phyloP scores from a whole-genome alignment of 2,888 invertebrate genomes.

The Stenoptilia bipunctidactyla region DNA sequence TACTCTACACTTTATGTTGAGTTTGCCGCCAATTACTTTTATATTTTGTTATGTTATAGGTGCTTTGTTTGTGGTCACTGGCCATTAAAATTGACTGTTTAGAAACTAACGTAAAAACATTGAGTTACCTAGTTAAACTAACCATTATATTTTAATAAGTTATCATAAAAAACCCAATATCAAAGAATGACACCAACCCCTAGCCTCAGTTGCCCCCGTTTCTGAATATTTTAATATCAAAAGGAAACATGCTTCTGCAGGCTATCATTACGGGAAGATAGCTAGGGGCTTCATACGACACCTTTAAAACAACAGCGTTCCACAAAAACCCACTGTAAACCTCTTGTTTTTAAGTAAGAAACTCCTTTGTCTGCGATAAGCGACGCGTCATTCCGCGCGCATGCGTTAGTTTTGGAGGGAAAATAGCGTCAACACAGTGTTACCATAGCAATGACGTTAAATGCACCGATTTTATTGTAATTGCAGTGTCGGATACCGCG shows the following conservation, averaged over 20 bases:
- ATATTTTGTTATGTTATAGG: too few species aligned
- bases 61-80: too few species aligned
- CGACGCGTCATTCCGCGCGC: slow-evolving; percentile 27
- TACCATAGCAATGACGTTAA: slow-evolving; percentile 42
- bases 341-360: too few species aligned
- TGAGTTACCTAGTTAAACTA: too few species aligned
- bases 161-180: too few species aligned
- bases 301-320: slow-evolving; percentile 19
- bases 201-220: too few species aligned
- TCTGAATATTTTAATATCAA: slow-evolving; percentile 34
- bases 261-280: slow-evolving; percentile 40
- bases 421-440: slow-evolving; percentile 45
- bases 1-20: too few species aligned
- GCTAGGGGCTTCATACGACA: slow-evolving; percentile 44
- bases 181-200: too few species aligned
- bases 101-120: too few species aligned
- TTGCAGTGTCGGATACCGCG: slow-evolving; percentile 8
- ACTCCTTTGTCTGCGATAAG: neutral
- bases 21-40: too few species aligned
- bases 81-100: too few species aligned
- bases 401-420: slow-evolving; percentile 66
- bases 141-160: too few species aligned
- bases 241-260: slow-evolving; percentile 53
- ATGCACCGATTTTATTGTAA: slow-evolving; percentile 29
- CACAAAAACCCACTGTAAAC: slow-evolving; percentile 1